A percentile compares a stretch with the other conserved stretches of the same genome.
Conservation (phyloP, 2,113 vertebrate genomes). For the Corythornis cristatus region DNA sequence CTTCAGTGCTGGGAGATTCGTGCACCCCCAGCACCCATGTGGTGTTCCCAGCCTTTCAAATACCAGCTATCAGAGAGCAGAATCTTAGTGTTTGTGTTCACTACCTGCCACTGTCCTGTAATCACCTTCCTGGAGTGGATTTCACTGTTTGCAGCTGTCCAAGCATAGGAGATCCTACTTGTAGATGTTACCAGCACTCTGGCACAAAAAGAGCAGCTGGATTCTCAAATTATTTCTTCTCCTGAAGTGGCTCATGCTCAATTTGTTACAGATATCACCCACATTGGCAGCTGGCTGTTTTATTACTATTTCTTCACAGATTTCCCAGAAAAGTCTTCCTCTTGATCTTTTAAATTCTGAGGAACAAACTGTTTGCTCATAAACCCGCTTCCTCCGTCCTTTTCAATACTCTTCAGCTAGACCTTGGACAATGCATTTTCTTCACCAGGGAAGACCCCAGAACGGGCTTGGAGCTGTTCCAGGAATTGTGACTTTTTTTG, state of each 20-base stretch:
- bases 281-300: neutral
- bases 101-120: neutral
- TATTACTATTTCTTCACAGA: neutral
- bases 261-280: neutral
- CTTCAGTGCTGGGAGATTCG: neutral
- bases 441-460: neutral
- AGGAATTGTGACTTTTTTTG: neutral
- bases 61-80: neutral
- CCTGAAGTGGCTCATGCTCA: neutral
- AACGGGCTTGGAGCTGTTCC: neutral
- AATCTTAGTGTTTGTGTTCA: neutral
- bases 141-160: neutral
- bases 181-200: neutral
- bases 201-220: neutral
- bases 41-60: neutral
- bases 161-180: neutral
- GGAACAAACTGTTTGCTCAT: neutral
- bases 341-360: neutral
- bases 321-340: neutral
- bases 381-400: neutral
- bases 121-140: neutral
- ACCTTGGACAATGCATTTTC: neutral
- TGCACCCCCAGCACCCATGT: neutral
- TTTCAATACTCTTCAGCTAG: neutral
- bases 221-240: slow-evolving; percentile 11